Percentiles rank a stretch among this genome's conserved stretches.
phyloP scores from a whole-genome alignment of 2,888 invertebrate species.

The Thyatira batis region DNA sequence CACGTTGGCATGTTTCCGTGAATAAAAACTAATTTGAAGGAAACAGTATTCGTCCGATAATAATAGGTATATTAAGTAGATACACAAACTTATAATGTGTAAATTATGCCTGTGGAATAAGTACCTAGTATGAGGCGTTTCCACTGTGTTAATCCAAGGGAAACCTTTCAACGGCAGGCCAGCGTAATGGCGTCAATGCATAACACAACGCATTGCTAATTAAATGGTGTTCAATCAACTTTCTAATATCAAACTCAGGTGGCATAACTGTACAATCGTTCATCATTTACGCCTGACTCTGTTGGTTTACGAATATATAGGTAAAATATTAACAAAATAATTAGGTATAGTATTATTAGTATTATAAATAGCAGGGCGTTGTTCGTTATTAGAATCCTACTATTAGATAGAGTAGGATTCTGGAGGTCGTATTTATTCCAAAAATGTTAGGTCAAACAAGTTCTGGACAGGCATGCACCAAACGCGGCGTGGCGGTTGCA shows the following conservation, averaged over 20 bases:
- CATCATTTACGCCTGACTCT: neutral
- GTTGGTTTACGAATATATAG: neutral
- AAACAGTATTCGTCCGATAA: no score
- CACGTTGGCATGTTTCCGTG: no score
- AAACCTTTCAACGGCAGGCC: neutral
- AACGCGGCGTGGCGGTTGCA: conserved; percentile 34
- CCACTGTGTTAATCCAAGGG: neutral
- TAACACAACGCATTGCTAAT: conserved; percentile 40
- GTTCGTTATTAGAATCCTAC: no score
- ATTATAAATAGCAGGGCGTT: neutral
- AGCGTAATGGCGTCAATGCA: conserved; percentile 25
- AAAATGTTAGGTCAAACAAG: conserved; percentile 3
- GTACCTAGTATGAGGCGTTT: no score
- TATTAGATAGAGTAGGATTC: no score
- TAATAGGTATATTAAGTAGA: no score
- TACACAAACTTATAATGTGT: no score
- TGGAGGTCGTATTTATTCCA: no score
- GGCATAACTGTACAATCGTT: conserved; percentile 18
- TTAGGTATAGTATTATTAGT: neutral
- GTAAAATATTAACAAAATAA: no score
- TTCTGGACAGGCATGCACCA: conserved; percentile 7
- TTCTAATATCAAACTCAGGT: conserved; percentile 47
- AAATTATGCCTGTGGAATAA: no score
- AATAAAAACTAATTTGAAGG: no score
- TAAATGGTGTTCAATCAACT: conserved; percentile 45